A percentile compares a stretch with the other conserved stretches of the same genome.
Evolutionary conservation across 2,113 vertebrate species (phyloP).

Genomic region (Motacilla tschutschensis): DNA sequence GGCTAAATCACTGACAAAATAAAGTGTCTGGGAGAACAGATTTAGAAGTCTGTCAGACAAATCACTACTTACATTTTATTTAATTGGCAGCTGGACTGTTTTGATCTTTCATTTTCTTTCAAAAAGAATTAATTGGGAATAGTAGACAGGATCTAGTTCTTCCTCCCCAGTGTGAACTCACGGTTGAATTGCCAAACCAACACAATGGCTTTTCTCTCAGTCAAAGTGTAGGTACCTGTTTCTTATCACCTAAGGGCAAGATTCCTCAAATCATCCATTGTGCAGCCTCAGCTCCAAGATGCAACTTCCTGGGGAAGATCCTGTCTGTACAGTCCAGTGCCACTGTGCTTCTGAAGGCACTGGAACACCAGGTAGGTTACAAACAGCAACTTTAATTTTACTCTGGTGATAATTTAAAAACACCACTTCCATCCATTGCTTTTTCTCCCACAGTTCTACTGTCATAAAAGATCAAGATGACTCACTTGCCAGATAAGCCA

Average conservation of each 20-base stretch:
- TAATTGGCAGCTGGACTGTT: neutral
- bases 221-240: neutral
- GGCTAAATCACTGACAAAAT: neutral
- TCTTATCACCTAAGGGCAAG: neutral
- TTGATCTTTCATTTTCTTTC: neutral
- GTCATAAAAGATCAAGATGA: neutral
- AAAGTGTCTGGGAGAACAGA: neutral
- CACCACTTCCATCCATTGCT: neutral
- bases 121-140: neutral
- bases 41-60: neutral
- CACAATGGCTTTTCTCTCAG: neutral
- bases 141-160: neutral
- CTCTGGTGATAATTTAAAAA: neutral
- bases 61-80: conserved; percentile 7
- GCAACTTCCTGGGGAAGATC: neutral
- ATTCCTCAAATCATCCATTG: neutral
- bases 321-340: neutral
- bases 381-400: neutral
- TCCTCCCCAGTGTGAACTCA: neutral
- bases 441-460: neutral
- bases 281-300: neutral
- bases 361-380: neutral
- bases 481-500: neutral
- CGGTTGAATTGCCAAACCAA: neutral
- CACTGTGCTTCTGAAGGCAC: neutral